A percentile compares a stretch with the other conserved stretches of the same genome.
Conservation (phyloP, 1,140 invertebrate species). For the Musca vetustissima region DNA sequence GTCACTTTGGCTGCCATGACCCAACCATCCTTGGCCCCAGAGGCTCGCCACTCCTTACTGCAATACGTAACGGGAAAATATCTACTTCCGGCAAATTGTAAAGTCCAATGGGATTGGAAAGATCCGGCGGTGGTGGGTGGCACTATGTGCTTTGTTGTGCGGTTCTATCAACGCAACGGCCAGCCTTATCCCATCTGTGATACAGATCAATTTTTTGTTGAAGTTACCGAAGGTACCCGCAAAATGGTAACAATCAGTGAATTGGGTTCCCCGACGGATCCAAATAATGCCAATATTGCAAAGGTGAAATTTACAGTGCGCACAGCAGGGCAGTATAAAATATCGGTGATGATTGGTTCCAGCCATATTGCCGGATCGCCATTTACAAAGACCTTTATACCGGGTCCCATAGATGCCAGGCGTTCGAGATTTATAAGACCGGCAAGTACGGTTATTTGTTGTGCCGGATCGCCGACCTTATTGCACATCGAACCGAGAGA, state of each 20-base stretch:
- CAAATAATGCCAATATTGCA: conserved; percentile 79
- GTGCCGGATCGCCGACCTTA: conserved; percentile 72
- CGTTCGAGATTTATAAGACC: conserved; percentile 84
- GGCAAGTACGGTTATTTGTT: conserved; percentile 84
- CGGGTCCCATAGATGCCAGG: conserved; percentile 78
- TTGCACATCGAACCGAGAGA: conserved; percentile 87
- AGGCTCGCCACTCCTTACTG: conserved; percentile 83
- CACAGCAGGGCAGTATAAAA: conserved; percentile 83
- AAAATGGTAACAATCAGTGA: conserved; percentile 83
- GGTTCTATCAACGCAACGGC: conserved; percentile 90
- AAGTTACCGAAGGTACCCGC: conserved; percentile 79
- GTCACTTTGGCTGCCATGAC: conserved; percentile 85
- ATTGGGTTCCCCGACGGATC: conserved; percentile 82
- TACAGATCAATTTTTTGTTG: conserved; percentile 83
- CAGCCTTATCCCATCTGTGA: conserved; percentile 91
- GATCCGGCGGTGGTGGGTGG: conserved; percentile 85
- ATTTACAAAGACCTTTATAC: conserved; percentile 64
- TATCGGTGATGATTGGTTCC: conserved; percentile 76
- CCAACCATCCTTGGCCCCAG: conserved; percentile 78
- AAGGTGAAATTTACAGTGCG: conserved; percentile 89
- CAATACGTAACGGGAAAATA: conserved; percentile 92
- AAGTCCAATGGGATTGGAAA: conserved; percentile 76
- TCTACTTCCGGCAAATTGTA: conserved; percentile 82
- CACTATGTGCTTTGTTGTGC: conserved; percentile 85
- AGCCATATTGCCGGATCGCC: conserved; percentile 64